Evolutionary conservation across 2,888 invertebrate species (phyloP).

Genomic region (Acronicta alni): DNA sequence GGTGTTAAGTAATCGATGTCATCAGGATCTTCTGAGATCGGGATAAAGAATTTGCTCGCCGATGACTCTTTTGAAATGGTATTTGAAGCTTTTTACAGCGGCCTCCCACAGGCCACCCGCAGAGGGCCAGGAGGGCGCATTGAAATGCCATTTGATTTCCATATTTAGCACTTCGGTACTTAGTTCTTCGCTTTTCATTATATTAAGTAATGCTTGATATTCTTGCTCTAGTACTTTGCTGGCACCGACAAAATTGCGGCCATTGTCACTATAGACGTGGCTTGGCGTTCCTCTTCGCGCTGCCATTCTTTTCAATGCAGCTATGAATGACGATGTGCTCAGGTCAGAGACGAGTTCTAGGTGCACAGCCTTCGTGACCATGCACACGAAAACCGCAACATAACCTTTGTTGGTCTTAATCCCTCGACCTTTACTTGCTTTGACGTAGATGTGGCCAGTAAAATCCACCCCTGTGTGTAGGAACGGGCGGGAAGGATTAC

Average conservation of each 20-base stretch:
- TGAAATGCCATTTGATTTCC: no score
- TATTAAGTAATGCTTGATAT: no score
- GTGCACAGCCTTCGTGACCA: constrained; percentile 56
- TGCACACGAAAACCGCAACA: constrained; percentile 44
- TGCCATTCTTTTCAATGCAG: constrained; percentile 50
- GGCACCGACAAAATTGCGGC: constrained; percentile 54
- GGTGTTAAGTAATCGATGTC: no score
- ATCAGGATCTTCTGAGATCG: no score
- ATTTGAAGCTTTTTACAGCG: no score
- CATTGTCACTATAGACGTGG: constrained; percentile 57
- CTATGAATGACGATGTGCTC: constrained; percentile 49
- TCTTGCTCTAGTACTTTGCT: constrained; percentile 2
- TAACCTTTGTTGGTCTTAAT: constrained; percentile 40
- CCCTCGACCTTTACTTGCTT: constrained; percentile 41
- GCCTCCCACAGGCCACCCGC: no score
- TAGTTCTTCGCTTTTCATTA: no score
- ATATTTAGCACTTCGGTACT: no score
- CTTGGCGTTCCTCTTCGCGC: constrained; percentile 53
- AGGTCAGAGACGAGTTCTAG: constrained; percentile 58
- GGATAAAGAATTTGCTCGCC: no score
- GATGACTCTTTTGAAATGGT: no score
- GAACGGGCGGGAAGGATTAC: constrained; percentile 21
- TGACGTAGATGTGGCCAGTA: constrained; percentile 27
- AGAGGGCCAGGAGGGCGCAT: no score
- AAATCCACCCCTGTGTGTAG: constrained; percentile 26